Conservation (phyloP, 2,888 invertebrate species). For the Halocaridina rubra region DNA sequence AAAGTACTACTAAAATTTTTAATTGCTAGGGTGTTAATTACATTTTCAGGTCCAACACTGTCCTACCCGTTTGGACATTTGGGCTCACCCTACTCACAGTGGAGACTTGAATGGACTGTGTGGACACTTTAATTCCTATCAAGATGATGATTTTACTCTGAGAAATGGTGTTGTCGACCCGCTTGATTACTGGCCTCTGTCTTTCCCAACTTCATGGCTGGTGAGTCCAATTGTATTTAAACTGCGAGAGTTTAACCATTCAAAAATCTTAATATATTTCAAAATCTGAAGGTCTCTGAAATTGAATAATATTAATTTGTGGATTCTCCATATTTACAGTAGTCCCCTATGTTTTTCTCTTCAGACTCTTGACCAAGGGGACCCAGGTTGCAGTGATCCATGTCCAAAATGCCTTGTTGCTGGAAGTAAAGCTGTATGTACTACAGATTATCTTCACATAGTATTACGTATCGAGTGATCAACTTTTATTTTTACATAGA, state of each 20-base stretch:
- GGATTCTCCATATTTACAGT: too few species aligned
- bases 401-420: background rate
- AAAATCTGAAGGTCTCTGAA: background rate
- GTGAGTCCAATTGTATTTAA: background rate
- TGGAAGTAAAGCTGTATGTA: background rate
- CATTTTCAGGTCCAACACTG: background rate
- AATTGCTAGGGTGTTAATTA: too few species aligned
- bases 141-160: slow-evolving; percentile 7
- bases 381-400: background rate
- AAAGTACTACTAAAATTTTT: too few species aligned
- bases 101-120: slow-evolving; percentile 15
- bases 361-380: background rate
- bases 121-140: slow-evolving; percentile 12
- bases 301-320: too few species aligned
- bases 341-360: too few species aligned
- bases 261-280: too few species aligned
- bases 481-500: too few species aligned
- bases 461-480: too few species aligned
- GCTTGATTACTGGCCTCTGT: background rate
- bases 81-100: slow-evolving; percentile 1
- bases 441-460: too few species aligned
- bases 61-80: background rate
- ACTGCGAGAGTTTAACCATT: too few species aligned
- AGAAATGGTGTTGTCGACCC: background rate
- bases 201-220: slow-evolving; percentile 23